These are phyloP conservation scores for Suillia variegata DNA, from an alignment of 2,888 invertebrate species.

Conservation along the genomic window DNA sequence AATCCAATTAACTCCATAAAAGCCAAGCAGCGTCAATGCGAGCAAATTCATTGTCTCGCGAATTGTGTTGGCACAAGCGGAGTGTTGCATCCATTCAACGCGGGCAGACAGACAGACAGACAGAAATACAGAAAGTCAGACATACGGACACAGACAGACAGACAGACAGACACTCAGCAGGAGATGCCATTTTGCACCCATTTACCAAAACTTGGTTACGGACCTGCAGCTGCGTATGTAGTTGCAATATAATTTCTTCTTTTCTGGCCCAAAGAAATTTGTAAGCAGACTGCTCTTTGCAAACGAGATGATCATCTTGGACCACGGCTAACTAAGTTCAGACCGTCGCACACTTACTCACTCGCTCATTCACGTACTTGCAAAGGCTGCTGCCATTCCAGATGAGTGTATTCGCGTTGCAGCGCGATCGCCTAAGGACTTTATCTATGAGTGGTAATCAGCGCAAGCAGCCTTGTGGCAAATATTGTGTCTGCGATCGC, in stretches of 20 bases:
- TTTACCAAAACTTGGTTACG: constrained; percentile 1
- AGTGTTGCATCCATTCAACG: constrained; percentile 6
- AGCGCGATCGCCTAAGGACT: constrained; percentile 15
- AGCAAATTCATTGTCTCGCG: constrained; percentile 48
- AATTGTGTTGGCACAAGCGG: constrained; percentile 21
- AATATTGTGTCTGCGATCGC: neutral
- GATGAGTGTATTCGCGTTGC: constrained; percentile 14
- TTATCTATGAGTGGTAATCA: constrained; percentile 56
- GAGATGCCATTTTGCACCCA: constrained; percentile 14
- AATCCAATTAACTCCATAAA: constrained; percentile 58
- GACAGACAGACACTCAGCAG: too few species aligned
- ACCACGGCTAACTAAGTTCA: too few species aligned
- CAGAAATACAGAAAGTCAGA: too few species aligned
- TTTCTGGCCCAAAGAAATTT: constrained; percentile 18
- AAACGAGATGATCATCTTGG: constrained; percentile 8
- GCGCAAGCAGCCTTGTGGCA: constrained; percentile 6
- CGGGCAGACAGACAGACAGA: too few species aligned
- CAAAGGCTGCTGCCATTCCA: too few species aligned
- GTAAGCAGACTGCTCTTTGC: constrained; percentile 6
- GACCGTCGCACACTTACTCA: too few species aligned
- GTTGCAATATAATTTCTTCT: constrained; percentile 31
- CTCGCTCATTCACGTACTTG: too few species aligned
- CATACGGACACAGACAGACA: too few species aligned
- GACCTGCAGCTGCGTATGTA: constrained; percentile 4
- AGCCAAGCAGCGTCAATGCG: constrained; percentile 36